Base-by-base conservation (phyloP, 2,888 invertebrate species). In the Dryomyza anilis region DNA sequence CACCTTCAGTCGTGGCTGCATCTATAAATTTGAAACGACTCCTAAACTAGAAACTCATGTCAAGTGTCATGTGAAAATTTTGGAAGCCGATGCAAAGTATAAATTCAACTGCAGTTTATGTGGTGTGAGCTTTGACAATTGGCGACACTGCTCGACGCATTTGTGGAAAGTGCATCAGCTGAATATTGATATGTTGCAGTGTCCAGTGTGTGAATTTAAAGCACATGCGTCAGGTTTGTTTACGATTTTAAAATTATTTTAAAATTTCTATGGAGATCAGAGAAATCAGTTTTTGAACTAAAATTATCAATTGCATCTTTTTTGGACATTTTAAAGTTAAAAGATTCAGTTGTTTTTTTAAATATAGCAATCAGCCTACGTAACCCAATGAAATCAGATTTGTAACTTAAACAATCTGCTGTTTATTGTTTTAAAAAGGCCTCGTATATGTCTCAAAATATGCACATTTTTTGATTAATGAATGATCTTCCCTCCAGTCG, bases 141-240 rank as follows among this genome's bases (percentile, higher is more conserved):
- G 92, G 92, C 84, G 87, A 21, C 83, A 85, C 5, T 88, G 91
- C 73, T 87, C 89, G 7, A 81, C 86, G 69, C 92, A 92, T 79
- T 81, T 92, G 71, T 91, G 91, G 89, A 88, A 87, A 71, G 81
- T 83, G 3, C 91, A 92, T 79, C 83, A 86, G 71, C 81, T 89
- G 12, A 86, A 88, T 75, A 81, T 87, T 59, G 89, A 88, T 69
- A 75, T 89, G 45, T 79, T 87, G 50, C 84, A 85, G 27, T 89
- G 89, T 71, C 86, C 86, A 1, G 80, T 86, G 63, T 89, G 89
- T 72, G 75, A 78, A 6, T 88, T 86, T 73, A 88, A 87, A 72
- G 86, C 87, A 4, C 81, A 86, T 52, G 85, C 85, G 2, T 81
- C 85, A 45, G 80, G 85, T 85, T 73, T 74, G 65, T 19, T 19